These are phyloP conservation scores for Pseudochirops corinnae DNA, from an alignment of 2,797 vertebrate species.

Conservation along the genomic window DNA sequence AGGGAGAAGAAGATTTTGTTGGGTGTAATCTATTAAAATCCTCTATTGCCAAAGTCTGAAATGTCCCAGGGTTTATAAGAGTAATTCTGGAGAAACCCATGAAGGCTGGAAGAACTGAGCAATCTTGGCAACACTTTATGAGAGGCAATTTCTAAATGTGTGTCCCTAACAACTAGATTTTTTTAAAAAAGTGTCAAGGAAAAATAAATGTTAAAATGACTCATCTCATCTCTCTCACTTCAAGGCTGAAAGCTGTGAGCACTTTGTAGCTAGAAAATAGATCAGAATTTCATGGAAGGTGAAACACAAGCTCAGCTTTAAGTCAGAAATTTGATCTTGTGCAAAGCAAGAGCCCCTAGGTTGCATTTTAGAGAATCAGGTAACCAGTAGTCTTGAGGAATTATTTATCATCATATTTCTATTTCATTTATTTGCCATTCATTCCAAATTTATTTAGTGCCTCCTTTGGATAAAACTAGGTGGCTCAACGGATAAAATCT, in stretches of 20 bases:
- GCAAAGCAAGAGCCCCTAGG: neutral
- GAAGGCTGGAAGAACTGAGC: neutral
- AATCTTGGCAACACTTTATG: neutral
- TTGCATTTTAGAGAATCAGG: neutral
- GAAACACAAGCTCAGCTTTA: neutral
- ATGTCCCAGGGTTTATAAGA: neutral
- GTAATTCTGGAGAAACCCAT: neutral
- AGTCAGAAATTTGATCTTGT: neutral
- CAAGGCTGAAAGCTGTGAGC: neutral
- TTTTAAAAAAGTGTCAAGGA: neutral
- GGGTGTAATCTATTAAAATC: neutral
- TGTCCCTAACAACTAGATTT: neutral
- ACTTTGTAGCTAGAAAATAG: neutral
- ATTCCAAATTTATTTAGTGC: neutral
- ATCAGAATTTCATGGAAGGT: neutral
- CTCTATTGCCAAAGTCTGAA: neutral
- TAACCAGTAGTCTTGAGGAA: neutral
- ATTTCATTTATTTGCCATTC: neutral
- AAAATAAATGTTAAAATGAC: conserved; percentile 19
- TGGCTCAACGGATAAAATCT: neutral
- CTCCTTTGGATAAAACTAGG: neutral
- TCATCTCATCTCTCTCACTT: neutral
- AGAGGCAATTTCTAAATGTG: neutral
- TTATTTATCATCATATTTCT: neutral
- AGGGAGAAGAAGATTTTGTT: neutral